Conservation (phyloP, 2,113 vertebrate genomes). For the Carassius auratus region DNA sequence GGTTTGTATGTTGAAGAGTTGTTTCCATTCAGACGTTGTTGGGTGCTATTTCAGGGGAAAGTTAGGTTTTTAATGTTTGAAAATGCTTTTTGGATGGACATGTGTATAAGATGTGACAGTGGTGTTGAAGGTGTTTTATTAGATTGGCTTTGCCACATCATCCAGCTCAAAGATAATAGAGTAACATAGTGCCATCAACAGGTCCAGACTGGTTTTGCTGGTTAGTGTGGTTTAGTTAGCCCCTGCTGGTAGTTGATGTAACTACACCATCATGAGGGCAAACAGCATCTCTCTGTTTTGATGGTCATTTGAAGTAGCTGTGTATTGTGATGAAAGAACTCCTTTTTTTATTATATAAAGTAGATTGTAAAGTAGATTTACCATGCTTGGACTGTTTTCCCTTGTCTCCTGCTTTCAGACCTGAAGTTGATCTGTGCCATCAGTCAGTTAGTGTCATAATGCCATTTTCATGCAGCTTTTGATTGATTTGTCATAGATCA, state of each 20-base stretch:
- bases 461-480: not conserved
- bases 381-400: not conserved
- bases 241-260: constrained; percentile 5
- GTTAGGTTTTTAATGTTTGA: not conserved
- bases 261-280: constrained; percentile 3
- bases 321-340: not conserved
- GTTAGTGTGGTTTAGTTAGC: constrained; percentile 1
- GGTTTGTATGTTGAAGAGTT: constrained; percentile 1
- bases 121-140: not conserved
- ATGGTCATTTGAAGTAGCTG: not conserved
- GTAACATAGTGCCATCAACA: not conserved
- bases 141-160: not conserved
- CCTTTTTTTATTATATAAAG: not conserved
- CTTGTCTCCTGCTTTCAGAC: not conserved
- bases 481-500: not conserved
- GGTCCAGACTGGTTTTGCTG: not conserved
- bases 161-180: not conserved
- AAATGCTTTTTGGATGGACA: not conserved
- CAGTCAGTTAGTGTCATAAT: not conserved
- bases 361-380: not conserved
- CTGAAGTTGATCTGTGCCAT: not conserved
- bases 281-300: not conserved
- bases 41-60: not conserved
- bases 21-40: not conserved
- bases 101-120: not conserved